Conservation (phyloP, 1,140 invertebrate species). For the Caerostris extrusa region DNA sequence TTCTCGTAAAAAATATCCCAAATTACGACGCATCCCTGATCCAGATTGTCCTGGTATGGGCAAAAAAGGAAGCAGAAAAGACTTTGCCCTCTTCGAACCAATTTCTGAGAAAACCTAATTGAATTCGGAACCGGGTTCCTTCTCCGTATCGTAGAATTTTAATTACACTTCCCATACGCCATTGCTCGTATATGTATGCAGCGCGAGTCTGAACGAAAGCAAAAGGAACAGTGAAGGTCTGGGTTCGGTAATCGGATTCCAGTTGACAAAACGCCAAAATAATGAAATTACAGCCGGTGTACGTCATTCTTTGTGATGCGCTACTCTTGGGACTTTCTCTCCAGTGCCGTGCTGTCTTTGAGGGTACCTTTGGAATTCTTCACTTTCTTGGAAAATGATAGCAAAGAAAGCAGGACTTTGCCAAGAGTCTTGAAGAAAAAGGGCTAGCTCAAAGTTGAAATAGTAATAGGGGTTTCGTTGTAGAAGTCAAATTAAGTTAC, state of each 20-base stretch:
- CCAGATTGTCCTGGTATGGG: background rate
- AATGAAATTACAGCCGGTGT: slow-evolving; percentile 64
- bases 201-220: background rate
- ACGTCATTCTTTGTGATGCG: slow-evolving; percentile 37
- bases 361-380: background rate
- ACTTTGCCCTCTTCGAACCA: background rate
- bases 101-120: slow-evolving; percentile 2
- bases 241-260: slow-evolving; percentile 45
- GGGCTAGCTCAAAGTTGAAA: background rate
- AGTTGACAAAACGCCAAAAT: slow-evolving; percentile 73
- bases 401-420: background rate
- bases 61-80: background rate
- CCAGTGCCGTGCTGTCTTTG: background rate
- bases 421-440: background rate
- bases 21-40: background rate
- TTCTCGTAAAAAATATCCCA: background rate
- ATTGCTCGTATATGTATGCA: slow-evolving; percentile 23
- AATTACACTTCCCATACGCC: slow-evolving; percentile 35
- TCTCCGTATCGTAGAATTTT: slow-evolving; percentile 20
- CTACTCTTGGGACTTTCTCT: background rate
- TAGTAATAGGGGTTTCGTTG: background rate
- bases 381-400: slow-evolving; percentile 3
- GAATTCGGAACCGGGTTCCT: background rate
- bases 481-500: too few species aligned
- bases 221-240: background rate